Conservation (phyloP, 2,113 vertebrate species). For the Hoplias malabaricus region DNA sequence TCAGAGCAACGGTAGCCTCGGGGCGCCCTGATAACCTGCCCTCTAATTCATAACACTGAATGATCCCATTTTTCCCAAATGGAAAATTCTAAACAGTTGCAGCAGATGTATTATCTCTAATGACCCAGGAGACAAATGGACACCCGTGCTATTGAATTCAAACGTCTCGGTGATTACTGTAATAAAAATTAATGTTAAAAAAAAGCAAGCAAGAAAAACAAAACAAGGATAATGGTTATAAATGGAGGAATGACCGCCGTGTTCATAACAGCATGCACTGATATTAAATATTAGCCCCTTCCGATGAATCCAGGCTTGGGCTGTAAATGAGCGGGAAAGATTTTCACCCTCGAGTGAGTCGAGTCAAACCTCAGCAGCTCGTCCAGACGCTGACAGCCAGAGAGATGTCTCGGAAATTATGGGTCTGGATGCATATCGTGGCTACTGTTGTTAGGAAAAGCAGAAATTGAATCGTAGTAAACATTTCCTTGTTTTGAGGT, state of each 20-base stretch:
- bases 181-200: slow-evolving; percentile 53
- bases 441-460: background rate
- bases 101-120: slow-evolving; percentile 53
- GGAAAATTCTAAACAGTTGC: slow-evolving; percentile 54
- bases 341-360: background rate
- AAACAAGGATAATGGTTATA: slow-evolving; percentile 60
- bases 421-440: background rate
- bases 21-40: slow-evolving; percentile 39
- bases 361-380: background rate
- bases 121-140: slow-evolving; percentile 59
- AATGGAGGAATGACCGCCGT: slow-evolving; percentile 57
- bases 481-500: background rate
- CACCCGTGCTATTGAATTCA: slow-evolving; percentile 53
- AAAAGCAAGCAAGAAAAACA: slow-evolving; percentile 51
- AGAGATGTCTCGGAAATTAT: background rate
- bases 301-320: slow-evolving; percentile 32
- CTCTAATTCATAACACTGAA: slow-evolving; percentile 49
- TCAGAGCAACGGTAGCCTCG: slow-evolving; percentile 17
- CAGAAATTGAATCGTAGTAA: background rate
- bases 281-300: slow-evolving; percentile 48
- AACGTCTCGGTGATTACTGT: slow-evolving; percentile 55
- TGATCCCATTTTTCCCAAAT: slow-evolving; percentile 53
- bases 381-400: background rate
- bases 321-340: slow-evolving; percentile 27
- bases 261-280: slow-evolving; percentile 52